A percentile compares a stretch with the other conserved stretches of the same genome.
Evolutionary conservation across 2,797 vertebrate species (phyloP).

Genomic region (Squalus acanthias): DNA sequence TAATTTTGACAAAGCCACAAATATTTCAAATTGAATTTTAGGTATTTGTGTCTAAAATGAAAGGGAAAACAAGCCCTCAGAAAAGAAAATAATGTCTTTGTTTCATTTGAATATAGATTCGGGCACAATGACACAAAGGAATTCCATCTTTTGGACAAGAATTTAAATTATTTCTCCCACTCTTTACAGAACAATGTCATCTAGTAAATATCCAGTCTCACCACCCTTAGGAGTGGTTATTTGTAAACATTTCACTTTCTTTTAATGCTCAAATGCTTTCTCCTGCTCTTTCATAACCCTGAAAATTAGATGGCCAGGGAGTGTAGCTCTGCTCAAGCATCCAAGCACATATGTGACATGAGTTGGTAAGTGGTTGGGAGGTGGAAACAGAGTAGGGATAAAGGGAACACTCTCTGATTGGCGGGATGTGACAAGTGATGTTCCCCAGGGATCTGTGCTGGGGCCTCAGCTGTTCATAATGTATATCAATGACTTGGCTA

Average conservation of each 20-base stretch:
- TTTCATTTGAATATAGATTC: neutral
- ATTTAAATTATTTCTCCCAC: slow-evolving; percentile 9
- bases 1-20: neutral
- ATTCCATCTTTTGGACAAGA: neutral
- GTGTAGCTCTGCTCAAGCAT: neutral
- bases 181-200: slow-evolving; percentile 7
- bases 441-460: neutral
- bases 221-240: neutral
- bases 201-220: neutral
- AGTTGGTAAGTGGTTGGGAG: neutral
- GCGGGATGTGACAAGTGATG: neutral
- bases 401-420: neutral
- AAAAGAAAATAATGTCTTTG: slow-evolving; percentile 25
- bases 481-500: neutral
- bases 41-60: neutral
- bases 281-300: neutral
- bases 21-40: neutral
- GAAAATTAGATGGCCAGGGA: neutral
- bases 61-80: neutral
- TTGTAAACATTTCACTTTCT: neutral
- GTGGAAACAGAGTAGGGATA: neutral
- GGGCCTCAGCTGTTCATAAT: neutral
- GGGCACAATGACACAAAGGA: neutral
- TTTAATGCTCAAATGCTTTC: neutral
- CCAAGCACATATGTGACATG: neutral